These are phyloP conservation scores for Scomber colias DNA, from an alignment of 2,113 vertebrate species.

Conservation along the genomic window DNA sequence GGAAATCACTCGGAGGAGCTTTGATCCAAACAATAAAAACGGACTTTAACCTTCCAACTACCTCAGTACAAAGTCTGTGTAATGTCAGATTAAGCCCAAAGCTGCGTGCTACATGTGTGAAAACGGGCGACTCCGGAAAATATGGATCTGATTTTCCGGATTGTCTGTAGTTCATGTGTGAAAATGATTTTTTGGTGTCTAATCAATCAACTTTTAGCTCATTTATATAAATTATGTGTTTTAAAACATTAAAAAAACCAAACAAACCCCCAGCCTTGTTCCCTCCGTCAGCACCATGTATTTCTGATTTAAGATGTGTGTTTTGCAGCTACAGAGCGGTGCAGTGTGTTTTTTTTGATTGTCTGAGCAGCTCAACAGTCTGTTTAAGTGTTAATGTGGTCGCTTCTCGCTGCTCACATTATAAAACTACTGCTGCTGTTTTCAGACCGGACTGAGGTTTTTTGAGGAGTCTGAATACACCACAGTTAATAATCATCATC, in stretches of 20 bases:
- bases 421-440: conserved; percentile 11
- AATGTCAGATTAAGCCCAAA: too few relatives aligned
- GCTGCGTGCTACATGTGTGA: too few relatives aligned
- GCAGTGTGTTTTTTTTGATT: conserved; percentile 55
- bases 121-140: too few relatives aligned
- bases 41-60: too few relatives aligned
- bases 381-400: not conserved
- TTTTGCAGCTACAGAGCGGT: conserved; percentile 58
- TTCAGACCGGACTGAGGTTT: conserved; percentile 11
- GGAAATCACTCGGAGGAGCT: too few relatives aligned
- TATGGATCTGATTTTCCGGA: too few relatives aligned
- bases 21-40: too few relatives aligned
- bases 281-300: conserved; percentile 84
- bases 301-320: conserved; percentile 42
- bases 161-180: not conserved
- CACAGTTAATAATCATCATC: not conserved
- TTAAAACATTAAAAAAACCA: conserved; percentile 73
- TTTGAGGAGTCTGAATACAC: conserved; percentile 51
- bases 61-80: too few relatives aligned
- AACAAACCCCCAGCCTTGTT: conserved; percentile 85
- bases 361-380: conserved; percentile 53
- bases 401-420: conserved; percentile 35
- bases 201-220: conserved; percentile 18
- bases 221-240: conserved; percentile 49
- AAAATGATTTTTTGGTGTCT: conserved; percentile 51